Evolutionary conservation across 1,140 invertebrate genomes (phyloP), one percentile per base, ranked within the genome.

Genomic region (Muscidifurax raptorellus): DNA sequence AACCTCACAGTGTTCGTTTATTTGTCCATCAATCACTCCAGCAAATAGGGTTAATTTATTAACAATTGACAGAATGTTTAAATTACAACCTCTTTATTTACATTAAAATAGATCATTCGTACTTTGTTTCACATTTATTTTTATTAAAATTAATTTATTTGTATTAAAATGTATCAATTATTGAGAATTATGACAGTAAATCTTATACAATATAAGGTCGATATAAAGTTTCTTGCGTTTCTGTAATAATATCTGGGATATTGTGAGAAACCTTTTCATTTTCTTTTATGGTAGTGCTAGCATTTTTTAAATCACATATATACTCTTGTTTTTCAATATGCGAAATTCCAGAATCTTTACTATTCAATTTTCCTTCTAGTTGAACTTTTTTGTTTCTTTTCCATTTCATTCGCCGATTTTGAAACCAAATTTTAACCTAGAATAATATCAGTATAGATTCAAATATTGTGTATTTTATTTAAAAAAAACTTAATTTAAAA

Each of bases 391-490:
- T 98, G 84, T 97, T 98, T 7, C 98, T 94, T 91, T 98, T 98
- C 97, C 97, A 98, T 90, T 98, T 98, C 98, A 98, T 98, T 87
- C 97, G 94, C 25, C 98, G 94, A 92, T 98, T 98, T 95, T 98
- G 98, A 92, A 98, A 98, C 98, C 98, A 98, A 86, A 98, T 98
- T 94, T 98, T 98, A 69, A 98, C 97, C 97, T 98, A 94, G 27
- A 71, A 71, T 30, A 59, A 22, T 59, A n/a, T 10, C 15, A 59
- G 6, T n/a, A 59, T 59, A 59, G 5, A 59, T 59, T 7, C 0
- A 59, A n/a, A 22, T 59, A 22, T n/a, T 22, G 0, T 59, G 2
- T 59, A n/a, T 6, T 22, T 22, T 0, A 18, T n/a, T 7, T 59
- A 0, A 18, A 18, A 18, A 18, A 47, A 15, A n/a, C n/a, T 47